Base-by-base conservation (phyloP, 2,888 invertebrate genomes). In the Hedychridium roseum region DNA sequence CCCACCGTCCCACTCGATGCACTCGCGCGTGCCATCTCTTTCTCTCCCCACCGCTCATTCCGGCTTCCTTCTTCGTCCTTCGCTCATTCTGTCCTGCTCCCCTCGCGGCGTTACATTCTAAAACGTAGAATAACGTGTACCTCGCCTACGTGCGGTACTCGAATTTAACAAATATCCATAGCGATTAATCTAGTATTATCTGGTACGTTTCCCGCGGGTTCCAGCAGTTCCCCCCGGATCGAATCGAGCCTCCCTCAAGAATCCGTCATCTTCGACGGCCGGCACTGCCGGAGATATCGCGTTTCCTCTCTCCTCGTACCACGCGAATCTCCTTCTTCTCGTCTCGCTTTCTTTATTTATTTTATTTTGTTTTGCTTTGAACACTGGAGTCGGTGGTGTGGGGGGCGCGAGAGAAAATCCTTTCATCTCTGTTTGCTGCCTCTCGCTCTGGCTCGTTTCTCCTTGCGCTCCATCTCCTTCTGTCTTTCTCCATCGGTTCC, bases 331-430 rank as follows among this genome's bases (percentile, higher is more conserved):
- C n/a, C n/a, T n/a, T n/a, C n/a, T n/a, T n/a, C n/a, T n/a, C n/a
- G n/a, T 23, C 9, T 23, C 5, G 5, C 9, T 23, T 23, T 6
- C 23, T 23, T 23, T 23, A 23, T 14, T 49, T 31, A 30, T 40
- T 34, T 30, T 44, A 31, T 43, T 50, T 49, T 60, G 50, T 56
- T 60, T 64, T 60, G 41, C 57, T 71, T 75, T 76, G 76, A 76
- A 76, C 74, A 76, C 76, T 76, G 76, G 74, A 76, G 76, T 76
- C 76, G 76, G 76, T 76, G 76, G 76, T 75, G 73, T 71, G 73
- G 72, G 71, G 71, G 54, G 50, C 67, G 66, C 68, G 57, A 69
- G 60, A n/a, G 62, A 60, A 61, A 54, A 53, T 57, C 56, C 51
- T 57, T 54, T 55, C 59, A 47, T 56, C 53, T 57, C 57, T 60